phyloP scores from a whole-genome alignment of 1,140 invertebrate genomes.

The Drosophila ambigua region DNA sequence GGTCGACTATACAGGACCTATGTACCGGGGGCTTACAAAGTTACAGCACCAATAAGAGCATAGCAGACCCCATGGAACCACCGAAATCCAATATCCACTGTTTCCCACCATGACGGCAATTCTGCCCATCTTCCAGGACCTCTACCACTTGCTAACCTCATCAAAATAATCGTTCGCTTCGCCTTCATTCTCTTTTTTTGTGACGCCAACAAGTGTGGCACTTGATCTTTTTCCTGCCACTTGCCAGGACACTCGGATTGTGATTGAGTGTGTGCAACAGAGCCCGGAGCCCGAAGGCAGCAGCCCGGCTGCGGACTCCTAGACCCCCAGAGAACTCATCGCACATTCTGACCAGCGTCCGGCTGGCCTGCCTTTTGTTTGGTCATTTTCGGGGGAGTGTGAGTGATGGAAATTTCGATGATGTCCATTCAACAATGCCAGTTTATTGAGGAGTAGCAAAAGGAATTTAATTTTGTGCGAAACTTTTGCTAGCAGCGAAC shows the following conservation, averaged over 20 bases:
- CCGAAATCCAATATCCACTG: no score
- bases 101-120: neutral
- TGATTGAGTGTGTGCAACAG: conserved; percentile 60
- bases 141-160: neutral
- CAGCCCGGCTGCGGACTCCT: no score
- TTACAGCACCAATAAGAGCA: no score
- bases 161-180: conserved; percentile 29
- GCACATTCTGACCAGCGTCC: conserved; percentile 19
- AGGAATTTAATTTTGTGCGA: conserved; percentile 73
- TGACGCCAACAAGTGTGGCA: conserved; percentile 77
- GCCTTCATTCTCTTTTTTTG: conserved; percentile 30
- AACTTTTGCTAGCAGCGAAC: conserved; percentile 30
- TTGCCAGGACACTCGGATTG: conserved; percentile 49
- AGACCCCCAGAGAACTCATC: neutral
- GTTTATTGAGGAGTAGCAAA: conserved; percentile 32
- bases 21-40: no score
- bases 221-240: conserved; percentile 75
- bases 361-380: conserved; percentile 19
- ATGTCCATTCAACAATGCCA: conserved; percentile 52
- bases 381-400: conserved; percentile 11
- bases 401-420: conserved; percentile 46
- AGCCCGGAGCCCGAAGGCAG: conserved; percentile 23
- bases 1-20: no score
- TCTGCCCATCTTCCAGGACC: neutral
- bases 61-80: no score